phyloP scores from a whole-genome alignment of 2,797 vertebrate species.

The Phrynocephalus vlangalii region DNA sequence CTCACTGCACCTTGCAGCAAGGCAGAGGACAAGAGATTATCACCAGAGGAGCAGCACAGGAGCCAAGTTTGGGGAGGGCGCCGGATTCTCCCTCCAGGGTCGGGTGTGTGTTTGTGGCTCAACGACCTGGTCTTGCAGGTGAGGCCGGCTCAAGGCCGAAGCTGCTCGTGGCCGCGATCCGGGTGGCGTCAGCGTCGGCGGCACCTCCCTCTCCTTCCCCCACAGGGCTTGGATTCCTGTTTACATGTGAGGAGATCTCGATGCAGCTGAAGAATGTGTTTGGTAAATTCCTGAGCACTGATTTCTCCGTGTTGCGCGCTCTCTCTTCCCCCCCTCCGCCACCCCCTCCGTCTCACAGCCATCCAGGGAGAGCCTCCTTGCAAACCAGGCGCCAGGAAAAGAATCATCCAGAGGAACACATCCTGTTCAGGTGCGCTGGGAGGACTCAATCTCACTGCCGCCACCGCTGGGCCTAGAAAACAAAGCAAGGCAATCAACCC shows the following conservation, averaged over 20 bases:
- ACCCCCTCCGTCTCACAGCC: slow-evolving; percentile 44
- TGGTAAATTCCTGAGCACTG: slow-evolving; percentile 74
- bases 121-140: background rate
- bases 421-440: background rate
- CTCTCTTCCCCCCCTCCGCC: no score
- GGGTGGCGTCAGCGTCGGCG: background rate
- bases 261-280: slow-evolving; percentile 62
- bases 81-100: background rate
- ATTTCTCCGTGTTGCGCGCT: slow-evolving; percentile 48
- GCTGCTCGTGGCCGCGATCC: background rate
- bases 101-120: fast-evolving
- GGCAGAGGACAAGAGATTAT: no score
- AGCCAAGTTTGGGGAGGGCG: fast-evolving
- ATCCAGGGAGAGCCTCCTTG: background rate
- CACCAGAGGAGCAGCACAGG: fast-evolving
- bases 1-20: no score
- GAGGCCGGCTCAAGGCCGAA: background rate
- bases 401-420: slow-evolving; percentile 16
- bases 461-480: slow-evolving; percentile 50
- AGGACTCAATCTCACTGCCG: no score
- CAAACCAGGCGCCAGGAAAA: slow-evolving; percentile 20
- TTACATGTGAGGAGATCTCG: slow-evolving; percentile 58
- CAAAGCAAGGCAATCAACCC: slow-evolving; percentile 30
- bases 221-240: slow-evolving; percentile 59
- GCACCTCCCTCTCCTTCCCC: background rate